Evolutionary conservation across 2,113 vertebrate species (phyloP), one percentile per base, ranked within the genome.

Genomic region (Plotosus lineatus): DNA sequence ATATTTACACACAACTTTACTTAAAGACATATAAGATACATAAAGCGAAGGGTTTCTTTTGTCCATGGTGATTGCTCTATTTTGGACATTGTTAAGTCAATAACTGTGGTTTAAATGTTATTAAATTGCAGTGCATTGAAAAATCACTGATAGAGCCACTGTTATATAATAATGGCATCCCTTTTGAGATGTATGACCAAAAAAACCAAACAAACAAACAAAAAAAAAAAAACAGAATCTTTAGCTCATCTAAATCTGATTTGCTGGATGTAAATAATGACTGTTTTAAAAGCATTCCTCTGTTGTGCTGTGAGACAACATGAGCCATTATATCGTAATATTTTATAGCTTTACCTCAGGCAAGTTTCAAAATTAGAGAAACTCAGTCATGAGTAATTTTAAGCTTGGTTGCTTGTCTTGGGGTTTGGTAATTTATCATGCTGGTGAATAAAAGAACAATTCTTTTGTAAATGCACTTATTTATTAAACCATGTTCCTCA

Each of bases 351-450:
- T 82, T 73, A 11, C 26, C 69, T 78, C 12, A 56, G 33, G 51
- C 53, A 74, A 53, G 44, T 40, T 65, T 60, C n/a, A 68, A 31
- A 21, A 76, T 71, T 55, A 66, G 17, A 60, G 28, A 58, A 28
- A 58, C 19, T 72, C 56, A 77, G 26, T 75, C 65, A 38, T 33
- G 3, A 31, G 56, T 60, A 75, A 73, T 75, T 42, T 83, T 33
- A 31, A 21, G 60, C 51, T 78, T 65, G 3, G 61, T 17, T 79
- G 19, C 55, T 40, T 82, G 69, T 58, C 60, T 60, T 69, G 75
- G 21, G 44, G 77, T 65, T 84, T 81, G 31, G 50, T 42, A 6
- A 73, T 81, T 78, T 48, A 69, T 81, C 33, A 26, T 74, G 38
- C 44, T 66, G 40, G n/a, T 15, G 60, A 61, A 74, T 83, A 12